Base-by-base conservation (phyloP, 2,113 vertebrate species). In the Neodontobutis hainanensis region DNA sequence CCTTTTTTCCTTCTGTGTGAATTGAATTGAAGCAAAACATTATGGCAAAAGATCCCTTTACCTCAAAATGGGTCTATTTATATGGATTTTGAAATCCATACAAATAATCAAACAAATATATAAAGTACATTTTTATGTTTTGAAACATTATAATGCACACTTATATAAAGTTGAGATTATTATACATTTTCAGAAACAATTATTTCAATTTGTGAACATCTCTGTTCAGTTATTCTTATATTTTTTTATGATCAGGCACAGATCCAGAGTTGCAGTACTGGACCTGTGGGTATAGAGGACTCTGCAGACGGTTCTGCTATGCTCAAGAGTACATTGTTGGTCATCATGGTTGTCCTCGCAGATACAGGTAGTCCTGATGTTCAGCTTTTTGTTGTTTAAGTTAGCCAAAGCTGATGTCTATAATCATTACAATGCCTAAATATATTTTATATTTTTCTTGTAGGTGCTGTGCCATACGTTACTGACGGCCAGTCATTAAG, bases 231-330 rank as follows among this genome's bases (percentile, higher is more conserved):
- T 46, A 4, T 46, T 46, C 44, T 46, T 14, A 38, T 65, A 11
- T 59, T 53, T 19, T 12, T 72, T 49, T 45, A 48, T 40, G 5
- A 19, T 15, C 57, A 93, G 89, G 81, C 34, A 70, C 81, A 46
- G 83, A 91, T 65, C 73, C 81, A 59, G 89, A 89, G 36, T 73
- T 74, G 68, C 87, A 90, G 68, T 89, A 89, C 49, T 89, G 88
- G 90, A 91, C 89, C 1, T 92, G 91, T 83, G 91, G 90, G 49
- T 88, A 91, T 75, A 91, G 86, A 89, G 90, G 91, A 91, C 88
- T 91, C 80, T 93, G 91, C 85, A 89, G 89, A 49, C 87, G 91
- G 77, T 90, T 89, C 85, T 93, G 92, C 61, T 83, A 90, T 82
- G 88, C 90, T 52, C 87, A 90, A 61, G 90, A 93, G 79, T 92